phyloP scores from a whole-genome alignment of 2,113 vertebrate genomes.

The Ciconia stormi region DNA sequence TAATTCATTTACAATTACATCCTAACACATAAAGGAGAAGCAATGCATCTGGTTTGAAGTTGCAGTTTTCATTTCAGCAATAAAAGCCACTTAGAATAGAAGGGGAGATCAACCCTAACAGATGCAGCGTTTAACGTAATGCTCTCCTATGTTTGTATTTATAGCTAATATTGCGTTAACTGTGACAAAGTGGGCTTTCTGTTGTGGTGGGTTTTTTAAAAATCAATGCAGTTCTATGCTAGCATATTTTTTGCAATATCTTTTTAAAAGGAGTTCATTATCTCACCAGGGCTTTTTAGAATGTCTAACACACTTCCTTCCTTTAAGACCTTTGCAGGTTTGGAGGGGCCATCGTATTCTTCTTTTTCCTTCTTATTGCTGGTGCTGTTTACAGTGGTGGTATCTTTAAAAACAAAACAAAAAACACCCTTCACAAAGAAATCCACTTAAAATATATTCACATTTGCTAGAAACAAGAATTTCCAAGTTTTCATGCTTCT shows the following conservation, averaged over 20 bases:
- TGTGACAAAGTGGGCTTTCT: background rate
- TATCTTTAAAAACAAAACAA: slow-evolving; percentile 47
- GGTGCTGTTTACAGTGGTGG: slow-evolving; percentile 54
- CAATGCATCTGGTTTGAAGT: background rate
- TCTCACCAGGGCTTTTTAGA: slow-evolving; percentile 89
- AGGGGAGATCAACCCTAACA: background rate
- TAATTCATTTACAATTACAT: background rate
- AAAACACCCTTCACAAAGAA: background rate
- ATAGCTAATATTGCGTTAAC: background rate
- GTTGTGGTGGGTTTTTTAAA: background rate
- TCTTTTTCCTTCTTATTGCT: slow-evolving; percentile 71
- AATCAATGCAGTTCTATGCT: background rate
- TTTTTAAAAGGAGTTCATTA: background rate
- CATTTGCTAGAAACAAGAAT: background rate
- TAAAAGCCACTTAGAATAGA: background rate
- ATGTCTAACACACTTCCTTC: slow-evolving; percentile 95
- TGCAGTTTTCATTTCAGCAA: background rate
- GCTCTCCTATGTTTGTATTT: background rate
- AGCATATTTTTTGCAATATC: background rate
- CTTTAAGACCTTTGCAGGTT: slow-evolving; percentile 87
- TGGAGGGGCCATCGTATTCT: slow-evolving; percentile 82
- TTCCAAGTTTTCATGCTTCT: background rate
- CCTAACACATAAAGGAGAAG: background rate
- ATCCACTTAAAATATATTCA: background rate
- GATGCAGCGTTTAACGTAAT: background rate